A percentile compares a stretch with the other conserved stretches of the same genome.
phyloP scores from a whole-genome alignment of 2,797 vertebrate species.

The Poeciliopsis turneri region DNA sequence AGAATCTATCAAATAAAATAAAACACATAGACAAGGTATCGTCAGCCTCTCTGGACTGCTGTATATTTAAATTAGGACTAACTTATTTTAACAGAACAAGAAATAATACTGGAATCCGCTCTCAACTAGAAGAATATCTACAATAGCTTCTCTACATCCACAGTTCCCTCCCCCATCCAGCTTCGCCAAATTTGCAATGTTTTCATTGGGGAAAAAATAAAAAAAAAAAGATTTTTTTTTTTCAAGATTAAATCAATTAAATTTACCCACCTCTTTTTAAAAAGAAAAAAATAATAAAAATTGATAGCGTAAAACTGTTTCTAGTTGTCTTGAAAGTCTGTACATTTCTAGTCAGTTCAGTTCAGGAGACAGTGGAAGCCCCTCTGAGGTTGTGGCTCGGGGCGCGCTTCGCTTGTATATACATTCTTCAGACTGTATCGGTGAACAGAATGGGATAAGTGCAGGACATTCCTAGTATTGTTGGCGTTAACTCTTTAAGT shows the following conservation, averaged over 20 bases:
- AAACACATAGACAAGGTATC: slow-evolving; percentile 91
- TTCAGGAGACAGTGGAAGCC: slow-evolving; percentile 83
- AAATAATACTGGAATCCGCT: slow-evolving; percentile 97
- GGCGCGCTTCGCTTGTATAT: slow-evolving; percentile 87
- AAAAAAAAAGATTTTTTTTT: slow-evolving; percentile 44
- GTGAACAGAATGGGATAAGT: slow-evolving; percentile 98
- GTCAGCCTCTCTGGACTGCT: slow-evolving; percentile 83
- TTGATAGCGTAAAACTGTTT: slow-evolving; percentile 70
- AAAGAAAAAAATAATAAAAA: slow-evolving; percentile 48
- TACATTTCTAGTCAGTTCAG: slow-evolving; percentile 91
- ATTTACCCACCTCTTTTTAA: slow-evolving; percentile 77
- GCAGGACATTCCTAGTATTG: slow-evolving; percentile 98
- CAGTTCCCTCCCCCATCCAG: slow-evolving; percentile 65
- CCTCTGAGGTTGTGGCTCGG: slow-evolving; percentile 79
- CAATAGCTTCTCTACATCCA: slow-evolving; percentile 91
- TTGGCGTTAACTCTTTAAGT: slow-evolving; percentile 79
- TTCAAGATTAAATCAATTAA: slow-evolving; percentile 83
- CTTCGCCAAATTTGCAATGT: slow-evolving; percentile 63
- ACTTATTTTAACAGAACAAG: slow-evolving; percentile 91
- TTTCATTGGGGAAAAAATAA: slow-evolving; percentile 55
- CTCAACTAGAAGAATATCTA: slow-evolving; percentile 92
- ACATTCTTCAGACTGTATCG: slow-evolving; percentile 99
- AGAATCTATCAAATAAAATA: slow-evolving; percentile 88
- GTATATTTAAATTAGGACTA: slow-evolving; percentile 97
- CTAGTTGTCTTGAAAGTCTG: slow-evolving; percentile 87